These are phyloP conservation scores for Tipula unca DNA, from an alignment of 2,888 invertebrate genomes.

Conservation along the genomic window DNA sequence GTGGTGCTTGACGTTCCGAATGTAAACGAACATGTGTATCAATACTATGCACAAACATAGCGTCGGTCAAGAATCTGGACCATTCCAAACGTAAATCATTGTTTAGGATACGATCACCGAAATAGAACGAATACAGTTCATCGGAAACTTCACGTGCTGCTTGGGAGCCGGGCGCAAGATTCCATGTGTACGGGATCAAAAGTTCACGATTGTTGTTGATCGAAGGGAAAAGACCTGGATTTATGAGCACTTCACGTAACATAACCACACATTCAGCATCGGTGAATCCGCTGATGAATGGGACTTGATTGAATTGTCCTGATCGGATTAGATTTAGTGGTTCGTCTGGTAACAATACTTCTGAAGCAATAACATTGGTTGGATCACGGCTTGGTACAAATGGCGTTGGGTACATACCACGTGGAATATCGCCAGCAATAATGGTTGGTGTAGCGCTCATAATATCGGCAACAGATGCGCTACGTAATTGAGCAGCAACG, in stretches of 20 bases:
- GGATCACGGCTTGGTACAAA: slow-evolving; percentile 25
- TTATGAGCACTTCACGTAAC: slow-evolving; percentile 21
- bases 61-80: slow-evolving; percentile 22
- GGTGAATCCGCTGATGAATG: slow-evolving; percentile 25
- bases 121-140: slow-evolving; percentile 23
- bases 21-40: slow-evolving; percentile 23
- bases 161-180: slow-evolving; percentile 8
- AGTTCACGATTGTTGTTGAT: slow-evolving; percentile 23
- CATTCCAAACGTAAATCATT: slow-evolving; percentile 20
- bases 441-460: not conserved
- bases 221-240: slow-evolving; percentile 16
- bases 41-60: slow-evolving; percentile 23
- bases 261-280: slow-evolving; percentile 24
- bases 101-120: slow-evolving; percentile 20
- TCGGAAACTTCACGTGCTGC: not conserved
- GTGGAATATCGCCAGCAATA: slow-evolving; percentile 8
- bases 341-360: slow-evolving; percentile 22
- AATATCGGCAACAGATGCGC: too few relatives aligned
- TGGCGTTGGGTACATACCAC: slow-evolving; percentile 22
- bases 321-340: slow-evolving; percentile 22
- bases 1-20: slow-evolving; percentile 21
- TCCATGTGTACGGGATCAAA: slow-evolving; percentile 21
- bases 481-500: too few relatives aligned
- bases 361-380: not conserved
- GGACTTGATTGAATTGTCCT: slow-evolving; percentile 24